Conservation (phyloP, 2,113 vertebrate genomes). For the Corythoichthys haematopterus region DNA sequence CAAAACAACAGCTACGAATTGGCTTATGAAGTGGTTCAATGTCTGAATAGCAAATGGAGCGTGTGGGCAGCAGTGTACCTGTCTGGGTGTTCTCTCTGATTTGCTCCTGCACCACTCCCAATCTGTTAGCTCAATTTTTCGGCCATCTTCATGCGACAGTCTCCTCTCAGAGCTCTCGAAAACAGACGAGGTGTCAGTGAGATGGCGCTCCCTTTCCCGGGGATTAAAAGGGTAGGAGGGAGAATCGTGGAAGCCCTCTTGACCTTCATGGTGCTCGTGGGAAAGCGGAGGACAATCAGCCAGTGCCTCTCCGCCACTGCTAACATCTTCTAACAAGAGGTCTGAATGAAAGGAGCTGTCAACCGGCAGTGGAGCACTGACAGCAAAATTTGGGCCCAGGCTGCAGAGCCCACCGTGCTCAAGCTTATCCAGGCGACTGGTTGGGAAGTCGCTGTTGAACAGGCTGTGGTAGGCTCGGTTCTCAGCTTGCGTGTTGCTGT, state of each 20-base stretch:
- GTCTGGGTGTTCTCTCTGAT: conserved; percentile 89
- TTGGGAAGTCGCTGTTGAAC: conserved; percentile 64
- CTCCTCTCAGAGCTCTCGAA: conserved; percentile 80
- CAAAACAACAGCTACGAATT: conserved; percentile 23
- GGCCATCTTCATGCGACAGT: conserved; percentile 80
- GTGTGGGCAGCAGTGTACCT: conserved; percentile 71
- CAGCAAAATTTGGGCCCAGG: conserved; percentile 57
- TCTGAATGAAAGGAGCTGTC: conserved; percentile 71
- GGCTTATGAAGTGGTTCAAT: conserved; percentile 19
- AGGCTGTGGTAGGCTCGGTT: conserved; percentile 70
- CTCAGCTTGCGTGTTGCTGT: conserved; percentile 52
- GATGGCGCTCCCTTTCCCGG: conserved; percentile 55
- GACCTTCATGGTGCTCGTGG: conserved; percentile 34
- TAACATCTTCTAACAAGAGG: conserved; percentile 50
- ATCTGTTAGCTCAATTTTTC: conserved; percentile 80
- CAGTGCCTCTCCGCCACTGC: conserved; percentile 28
- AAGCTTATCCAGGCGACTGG: conserved; percentile 40
- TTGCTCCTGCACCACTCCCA: conserved; percentile 98
- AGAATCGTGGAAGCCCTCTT: conserved; percentile 42
- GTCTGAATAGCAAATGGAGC: conserved; percentile 7
- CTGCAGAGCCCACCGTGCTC: conserved; percentile 49
- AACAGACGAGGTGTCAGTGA: conserved; percentile 48
- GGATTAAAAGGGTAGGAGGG: conserved; percentile 27
- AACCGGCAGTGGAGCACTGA: conserved; percentile 71
- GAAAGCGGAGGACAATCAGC: conserved; percentile 41